Base-by-base conservation (phyloP, 1,140 invertebrate genomes). In the Monochamus saltuarius region DNA sequence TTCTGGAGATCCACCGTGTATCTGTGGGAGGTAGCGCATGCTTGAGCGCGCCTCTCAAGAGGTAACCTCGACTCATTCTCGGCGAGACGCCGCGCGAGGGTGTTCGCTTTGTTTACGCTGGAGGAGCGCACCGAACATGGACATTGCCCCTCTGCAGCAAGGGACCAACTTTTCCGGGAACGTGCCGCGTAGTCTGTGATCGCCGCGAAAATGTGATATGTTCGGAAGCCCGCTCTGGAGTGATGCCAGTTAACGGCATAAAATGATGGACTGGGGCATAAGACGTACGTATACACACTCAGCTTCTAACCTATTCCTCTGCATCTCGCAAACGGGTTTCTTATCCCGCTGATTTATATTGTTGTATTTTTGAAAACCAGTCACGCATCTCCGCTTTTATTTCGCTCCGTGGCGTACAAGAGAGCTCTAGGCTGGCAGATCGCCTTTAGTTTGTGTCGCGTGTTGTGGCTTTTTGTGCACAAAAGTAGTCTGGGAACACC, bases 261-360 rank as follows among this genome's bases (percentile, higher is more conserved):
- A 67, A 56, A 86, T 86, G 84, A 87, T 89, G 86, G 87, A 89
- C 81, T 89, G 87, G 87, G 87, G 87, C 76, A 87, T 89, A 73
- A 85, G 87, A 83, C 86, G 87, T 89, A 85, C 85, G 87, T 85
- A 79, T 70, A 6, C 22, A 29, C 22, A 29, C n/a, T n/a, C 22
- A 29, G 22, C 22, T 29, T 29, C 22, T 29, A 29, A 29, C 22
- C 22, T 29, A 29, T 29, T 29, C 22, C 22, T 29, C 22, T 29
- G 22, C 22, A 29, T 29, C 22, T 29, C 22, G 22, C 22, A 29
- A 29, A 66, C 65, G 46, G 57, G 65, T 66, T 66, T 59, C 45
- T 58, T 64, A 54, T 59, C 54, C 22, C 55, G 29, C 49, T 66
- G 59, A 66, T 66, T 66, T 66, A 66, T 66, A 51, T 42, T 37